Evolutionary conservation across 2,888 invertebrate species (phyloP), one percentile per base, ranked within the genome.

Genomic region (Lutraria lutraria): DNA sequence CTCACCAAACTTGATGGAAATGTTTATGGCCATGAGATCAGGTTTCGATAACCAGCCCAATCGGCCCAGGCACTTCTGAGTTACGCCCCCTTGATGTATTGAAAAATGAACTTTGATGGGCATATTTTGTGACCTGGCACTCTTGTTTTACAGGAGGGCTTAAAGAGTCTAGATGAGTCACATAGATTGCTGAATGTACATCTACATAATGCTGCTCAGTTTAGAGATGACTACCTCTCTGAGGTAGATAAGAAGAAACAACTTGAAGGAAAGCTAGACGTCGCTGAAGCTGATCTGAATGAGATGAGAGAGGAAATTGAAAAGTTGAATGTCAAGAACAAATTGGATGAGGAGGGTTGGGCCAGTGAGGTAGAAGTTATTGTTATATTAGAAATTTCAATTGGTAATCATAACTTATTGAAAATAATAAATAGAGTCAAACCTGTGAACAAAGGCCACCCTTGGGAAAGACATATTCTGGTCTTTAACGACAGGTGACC

Each of bases 111-210:
- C n/a, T n/a, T n/a, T n/a, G n/a, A n/a, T n/a, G n/a, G n/a, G n/a
- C n/a, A n/a, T n/a, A n/a, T n/a, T n/a, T n/a, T n/a, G n/a, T n/a
- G n/a, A n/a, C n/a, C n/a, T n/a, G n/a, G n/a, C n/a, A n/a, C n/a
- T n/a, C n/a, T n/a, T n/a, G n/a, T 43, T 8, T 21, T 63, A 21
- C 85, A 93, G 94, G 90, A 85, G 43, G 87, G 92, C 19, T 80
- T 93, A 34, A 80, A 84, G 31, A 88, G 88, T 56, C 88, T 93
- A 15, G 88, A 92, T 29, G 91, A 93, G 56, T 89, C 92, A 34
- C 93, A 94, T 34, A 63, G 60, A 43, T 90, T 94, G 56, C 83
- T 93, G 10, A 91, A 92, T 56, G 88, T 91, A 12, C 94, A 94
- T 86, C 88, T 94, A 31, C 92, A 92, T 34, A 94, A 91, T 87